Conservation (phyloP, 2,888 invertebrate species). For the Erebia aethiops region DNA sequence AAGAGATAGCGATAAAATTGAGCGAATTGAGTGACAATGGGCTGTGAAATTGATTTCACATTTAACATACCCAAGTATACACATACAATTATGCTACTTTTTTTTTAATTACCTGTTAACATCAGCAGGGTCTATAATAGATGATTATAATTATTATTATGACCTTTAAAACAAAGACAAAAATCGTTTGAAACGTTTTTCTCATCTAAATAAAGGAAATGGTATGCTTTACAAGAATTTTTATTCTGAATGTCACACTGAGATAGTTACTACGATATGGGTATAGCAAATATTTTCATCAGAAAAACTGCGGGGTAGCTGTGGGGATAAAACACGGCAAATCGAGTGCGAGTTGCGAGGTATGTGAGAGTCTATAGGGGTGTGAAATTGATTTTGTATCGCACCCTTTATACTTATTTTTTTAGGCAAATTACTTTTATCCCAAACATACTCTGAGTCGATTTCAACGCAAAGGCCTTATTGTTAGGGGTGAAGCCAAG, state of each 20-base stretch:
- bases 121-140: too few relatives aligned
- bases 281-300: background rate
- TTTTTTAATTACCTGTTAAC: background rate
- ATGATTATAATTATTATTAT: too few relatives aligned
- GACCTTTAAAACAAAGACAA: too few relatives aligned
- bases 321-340: background rate
- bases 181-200: too few relatives aligned
- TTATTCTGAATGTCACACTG: background rate
- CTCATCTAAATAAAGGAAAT: too few relatives aligned
- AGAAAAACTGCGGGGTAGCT: background rate
- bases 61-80: background rate
- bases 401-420: background rate
- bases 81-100: too few relatives aligned
- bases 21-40: constrained; percentile 2
- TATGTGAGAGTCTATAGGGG: background rate
- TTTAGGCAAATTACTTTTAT: background rate
- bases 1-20: background rate
- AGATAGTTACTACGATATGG: background rate
- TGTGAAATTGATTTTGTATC: constrained; percentile 6
- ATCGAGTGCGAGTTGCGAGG: constrained; percentile 3
- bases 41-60: constrained; percentile 23
- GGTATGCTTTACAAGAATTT: too few relatives aligned
- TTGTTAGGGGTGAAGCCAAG: too few relatives aligned
- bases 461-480: too few relatives aligned
- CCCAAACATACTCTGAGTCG: background rate